Percentiles rank a stretch among this genome's conserved stretches.
phyloP scores from a whole-genome alignment of 2,888 invertebrate species.

The Drosophila austrosaltans region DNA sequence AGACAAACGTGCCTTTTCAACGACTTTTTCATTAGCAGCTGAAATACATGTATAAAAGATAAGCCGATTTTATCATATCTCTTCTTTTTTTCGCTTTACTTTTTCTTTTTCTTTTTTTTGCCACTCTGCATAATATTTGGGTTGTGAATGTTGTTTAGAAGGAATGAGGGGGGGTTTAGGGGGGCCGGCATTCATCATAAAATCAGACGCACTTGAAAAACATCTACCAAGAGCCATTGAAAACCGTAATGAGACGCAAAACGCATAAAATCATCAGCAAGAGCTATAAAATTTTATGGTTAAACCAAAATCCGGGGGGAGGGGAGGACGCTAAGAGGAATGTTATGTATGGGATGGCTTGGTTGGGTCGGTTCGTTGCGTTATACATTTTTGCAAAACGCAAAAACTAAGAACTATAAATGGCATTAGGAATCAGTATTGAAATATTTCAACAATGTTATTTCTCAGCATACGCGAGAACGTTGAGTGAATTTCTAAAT shows the following conservation, averaged over 20 bases:
- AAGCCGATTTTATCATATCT: conserved; percentile 11
- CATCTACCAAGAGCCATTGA: conserved; percentile 41
- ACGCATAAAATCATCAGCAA: conserved; percentile 58
- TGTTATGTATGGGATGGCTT: background rate
- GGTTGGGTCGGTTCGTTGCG: background rate
- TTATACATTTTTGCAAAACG: conserved; percentile 10
- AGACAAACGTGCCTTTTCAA: conserved; percentile 11
- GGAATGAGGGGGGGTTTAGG: conserved; percentile 10
- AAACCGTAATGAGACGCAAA: conserved; percentile 49
- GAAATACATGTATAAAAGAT: conserved; percentile 8
- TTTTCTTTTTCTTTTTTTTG: background rate
- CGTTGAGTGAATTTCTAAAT: conserved; percentile 5
- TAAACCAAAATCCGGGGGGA: background rate
- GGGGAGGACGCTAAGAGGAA: background rate
- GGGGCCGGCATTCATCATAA: conserved; percentile 39
- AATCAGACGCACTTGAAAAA: conserved; percentile 46
- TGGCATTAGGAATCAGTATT: conserved; percentile 8
- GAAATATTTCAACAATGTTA: conserved; percentile 11
- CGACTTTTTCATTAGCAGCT: conserved; percentile 7
- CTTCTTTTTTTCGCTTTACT: background rate
- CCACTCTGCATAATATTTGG: conserved; percentile 22
- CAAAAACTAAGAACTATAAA: conserved; percentile 13
- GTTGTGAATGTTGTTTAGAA: conserved; percentile 10
- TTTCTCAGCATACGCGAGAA: conserved; percentile 8
- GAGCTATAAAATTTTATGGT: conserved; percentile 48